Percentiles rank a stretch among this genome's conserved stretches.
Conservation (phyloP, 2,113 vertebrate genomes). For the Scomber colias region DNA sequence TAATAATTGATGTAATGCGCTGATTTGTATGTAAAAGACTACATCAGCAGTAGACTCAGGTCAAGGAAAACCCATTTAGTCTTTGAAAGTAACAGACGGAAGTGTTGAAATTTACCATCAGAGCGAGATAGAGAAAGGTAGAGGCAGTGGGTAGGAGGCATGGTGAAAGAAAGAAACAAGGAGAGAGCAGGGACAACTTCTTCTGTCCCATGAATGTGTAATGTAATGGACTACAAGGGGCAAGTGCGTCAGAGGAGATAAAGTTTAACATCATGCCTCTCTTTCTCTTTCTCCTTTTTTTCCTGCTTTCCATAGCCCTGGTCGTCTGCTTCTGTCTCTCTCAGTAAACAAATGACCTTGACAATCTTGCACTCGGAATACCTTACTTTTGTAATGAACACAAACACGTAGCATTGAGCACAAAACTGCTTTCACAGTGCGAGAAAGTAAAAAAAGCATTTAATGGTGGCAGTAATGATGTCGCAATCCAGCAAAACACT, state of each 20-base stretch:
- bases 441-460: not conserved
- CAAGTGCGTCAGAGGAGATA: constrained; percentile 55
- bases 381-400: not conserved
- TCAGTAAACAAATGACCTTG: constrained; percentile 39
- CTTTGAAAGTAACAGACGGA: constrained; percentile 14
- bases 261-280: constrained; percentile 50
- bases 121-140: not conserved
- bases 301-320: not conserved
- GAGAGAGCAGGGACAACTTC: constrained; percentile 2
- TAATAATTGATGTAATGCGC: not conserved
- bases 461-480: constrained; percentile 6
- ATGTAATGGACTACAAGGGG: constrained; percentile 24
- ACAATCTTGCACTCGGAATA: constrained; percentile 4
- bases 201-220: constrained; percentile 47
- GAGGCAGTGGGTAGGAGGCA: not conserved
- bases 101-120: constrained; percentile 12
- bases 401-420: not conserved
- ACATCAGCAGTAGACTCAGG: not conserved
- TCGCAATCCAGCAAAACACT: constrained; percentile 16
- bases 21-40: not conserved
- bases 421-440: not conserved
- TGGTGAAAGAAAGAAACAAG: not conserved
- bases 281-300: constrained; percentile 10
- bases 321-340: constrained; percentile 32
- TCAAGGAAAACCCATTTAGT: constrained; percentile 28